Evolutionary conservation across 1,140 invertebrate genomes (phyloP).

Genomic region (Penaeus chinensis): DNA sequence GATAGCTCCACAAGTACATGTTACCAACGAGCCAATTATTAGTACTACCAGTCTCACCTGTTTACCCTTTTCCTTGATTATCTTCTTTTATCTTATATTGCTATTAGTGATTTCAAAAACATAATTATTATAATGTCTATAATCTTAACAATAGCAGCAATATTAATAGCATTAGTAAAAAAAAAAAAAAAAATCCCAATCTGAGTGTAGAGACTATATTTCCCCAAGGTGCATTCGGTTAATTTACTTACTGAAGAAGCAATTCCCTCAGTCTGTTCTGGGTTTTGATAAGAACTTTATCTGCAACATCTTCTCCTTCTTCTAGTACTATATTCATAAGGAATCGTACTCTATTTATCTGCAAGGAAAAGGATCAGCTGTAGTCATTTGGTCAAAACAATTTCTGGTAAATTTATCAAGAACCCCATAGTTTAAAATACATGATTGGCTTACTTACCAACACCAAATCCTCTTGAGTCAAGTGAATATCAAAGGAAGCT

Average conservation of each 20-base stretch:
- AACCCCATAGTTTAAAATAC: neutral
- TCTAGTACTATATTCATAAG: constrained; percentile 31
- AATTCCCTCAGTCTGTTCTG: constrained; percentile 15
- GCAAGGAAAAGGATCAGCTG: neutral
- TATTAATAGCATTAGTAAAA: too few species aligned
- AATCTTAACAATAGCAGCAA: too few species aligned
- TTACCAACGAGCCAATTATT: too few species aligned
- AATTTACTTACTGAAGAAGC: constrained; percentile 32
- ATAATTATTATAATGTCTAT: too few species aligned
- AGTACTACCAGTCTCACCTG: too few species aligned
- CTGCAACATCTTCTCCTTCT: neutral
- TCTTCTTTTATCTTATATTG: too few species aligned
- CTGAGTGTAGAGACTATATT: neutral
- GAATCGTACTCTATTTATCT: constrained; percentile 42
- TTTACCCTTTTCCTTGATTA: too few species aligned
- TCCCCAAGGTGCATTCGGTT: neutral
- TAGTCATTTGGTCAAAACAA: neutral
- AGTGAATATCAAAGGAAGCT: constrained; percentile 75
- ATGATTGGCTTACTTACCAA: constrained; percentile 42
- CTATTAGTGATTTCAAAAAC: too few species aligned
- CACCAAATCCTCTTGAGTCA: constrained; percentile 65
- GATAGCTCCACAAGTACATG: too few species aligned
- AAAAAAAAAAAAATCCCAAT: too few species aligned
- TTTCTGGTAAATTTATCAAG: neutral
- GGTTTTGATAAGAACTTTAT: neutral